phyloP scores from a whole-genome alignment of 2,888 invertebrate genomes.

The Melinaea menophilus region DNA sequence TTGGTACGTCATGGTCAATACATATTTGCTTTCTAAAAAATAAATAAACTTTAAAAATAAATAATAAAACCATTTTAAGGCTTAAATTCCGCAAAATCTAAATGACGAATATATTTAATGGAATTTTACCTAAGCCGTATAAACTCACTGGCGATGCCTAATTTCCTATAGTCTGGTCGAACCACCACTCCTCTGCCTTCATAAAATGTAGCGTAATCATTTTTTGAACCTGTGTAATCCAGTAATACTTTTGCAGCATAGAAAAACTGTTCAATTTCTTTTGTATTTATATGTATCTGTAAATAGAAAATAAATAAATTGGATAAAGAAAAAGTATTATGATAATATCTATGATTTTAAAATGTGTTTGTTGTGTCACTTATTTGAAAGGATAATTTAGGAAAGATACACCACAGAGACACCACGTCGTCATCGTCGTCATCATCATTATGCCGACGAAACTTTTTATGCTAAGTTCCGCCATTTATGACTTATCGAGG shows the following conservation, averaged over 20 bases:
- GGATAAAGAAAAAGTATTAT: slow-evolving; percentile 16
- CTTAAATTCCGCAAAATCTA: background rate
- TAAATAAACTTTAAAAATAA: background rate
- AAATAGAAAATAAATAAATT: background rate
- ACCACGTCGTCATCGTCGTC: no score
- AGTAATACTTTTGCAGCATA: slow-evolving; percentile 32
- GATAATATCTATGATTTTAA: background rate
- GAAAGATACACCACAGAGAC: no score
- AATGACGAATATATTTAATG: background rate
- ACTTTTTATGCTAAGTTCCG: no score
- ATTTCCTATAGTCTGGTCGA: slow-evolving; percentile 36
- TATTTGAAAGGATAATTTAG: no score
- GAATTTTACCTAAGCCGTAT: slow-evolving; percentile 35
- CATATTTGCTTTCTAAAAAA: slow-evolving; percentile 41
- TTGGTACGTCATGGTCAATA: slow-evolving; percentile 38
- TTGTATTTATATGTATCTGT: slow-evolving; percentile 32
- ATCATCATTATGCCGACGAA: no score
- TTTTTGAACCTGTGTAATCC: slow-evolving; percentile 19
- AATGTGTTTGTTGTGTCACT: background rate
- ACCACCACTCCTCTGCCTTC: slow-evolving; percentile 38
- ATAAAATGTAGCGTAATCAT: slow-evolving; percentile 26
- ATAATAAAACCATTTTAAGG: background rate
- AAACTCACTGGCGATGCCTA: slow-evolving; percentile 38
- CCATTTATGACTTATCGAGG: no score
- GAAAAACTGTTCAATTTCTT: slow-evolving; percentile 39